phyloP scores from a whole-genome alignment of 2,113 vertebrate species.

The Zosterops pallidus region DNA sequence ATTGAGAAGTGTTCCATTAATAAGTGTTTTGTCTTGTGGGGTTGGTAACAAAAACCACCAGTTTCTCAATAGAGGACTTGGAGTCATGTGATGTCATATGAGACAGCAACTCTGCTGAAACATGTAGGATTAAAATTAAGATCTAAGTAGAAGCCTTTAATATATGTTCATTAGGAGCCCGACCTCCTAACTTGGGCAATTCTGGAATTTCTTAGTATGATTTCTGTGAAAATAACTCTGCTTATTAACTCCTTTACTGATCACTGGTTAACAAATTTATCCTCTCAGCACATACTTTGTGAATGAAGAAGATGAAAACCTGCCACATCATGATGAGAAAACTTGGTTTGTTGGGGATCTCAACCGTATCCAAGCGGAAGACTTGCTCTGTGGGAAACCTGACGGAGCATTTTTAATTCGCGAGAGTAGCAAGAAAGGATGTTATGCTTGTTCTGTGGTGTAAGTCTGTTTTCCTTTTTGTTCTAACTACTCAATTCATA shows the following conservation, averaged over 20 bases:
- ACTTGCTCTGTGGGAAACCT: slow-evolving; percentile 90
- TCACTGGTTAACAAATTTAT: not conserved
- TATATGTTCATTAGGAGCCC: not conserved
- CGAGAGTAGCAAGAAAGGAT: slow-evolving; percentile 95
- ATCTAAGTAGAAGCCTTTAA: not conserved
- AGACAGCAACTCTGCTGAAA: not conserved
- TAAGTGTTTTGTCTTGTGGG: not conserved
- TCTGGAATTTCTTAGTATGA: not conserved
- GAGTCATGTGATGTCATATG: not conserved
- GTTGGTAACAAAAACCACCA: not conserved
- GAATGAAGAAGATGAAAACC: slow-evolving; percentile 88
- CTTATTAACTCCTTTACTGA: not conserved
- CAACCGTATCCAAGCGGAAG: slow-evolving; percentile 91
- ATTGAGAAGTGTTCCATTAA: not conserved
- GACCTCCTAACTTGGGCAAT: not conserved
- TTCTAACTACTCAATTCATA: not conserved
- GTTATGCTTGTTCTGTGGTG: slow-evolving; percentile 98
- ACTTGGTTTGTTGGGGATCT: slow-evolving; percentile 96
- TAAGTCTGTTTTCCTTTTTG: slow-evolving; percentile 77
- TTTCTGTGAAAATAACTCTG: not conserved
- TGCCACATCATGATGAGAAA: slow-evolving; percentile 92
- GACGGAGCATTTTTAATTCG: slow-evolving; percentile 95
- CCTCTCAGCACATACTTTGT: slow-evolving; percentile 84
- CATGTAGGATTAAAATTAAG: not conserved
- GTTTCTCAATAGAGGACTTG: not conserved